Evolutionary conservation across 2,113 vertebrate genomes (phyloP).

Genomic region (Otolemur garnettii): DNA sequence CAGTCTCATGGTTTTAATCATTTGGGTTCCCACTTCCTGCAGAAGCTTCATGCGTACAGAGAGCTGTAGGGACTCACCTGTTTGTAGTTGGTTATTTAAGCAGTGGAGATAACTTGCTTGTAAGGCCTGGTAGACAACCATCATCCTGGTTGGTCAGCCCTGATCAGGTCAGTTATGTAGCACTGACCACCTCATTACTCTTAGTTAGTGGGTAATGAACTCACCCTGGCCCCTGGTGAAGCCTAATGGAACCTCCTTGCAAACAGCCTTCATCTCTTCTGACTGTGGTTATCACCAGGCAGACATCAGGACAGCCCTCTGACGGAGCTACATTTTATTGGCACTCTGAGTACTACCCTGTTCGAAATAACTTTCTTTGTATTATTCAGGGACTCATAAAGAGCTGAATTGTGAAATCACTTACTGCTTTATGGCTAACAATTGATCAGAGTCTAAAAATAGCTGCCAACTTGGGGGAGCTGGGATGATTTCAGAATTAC

Average conservation of each 20-base stretch:
- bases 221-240: neutral
- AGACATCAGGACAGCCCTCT: neutral
- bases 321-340: neutral
- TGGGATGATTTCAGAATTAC: neutral
- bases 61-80: neutral
- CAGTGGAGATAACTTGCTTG: neutral
- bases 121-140: neutral
- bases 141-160: too few relatives aligned
- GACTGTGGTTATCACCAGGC: rapidly evolving
- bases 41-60: neutral
- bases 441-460: slow-evolving; percentile 42
- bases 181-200: too few relatives aligned
- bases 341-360: neutral
- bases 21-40: neutral
- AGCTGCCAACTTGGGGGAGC: neutral
- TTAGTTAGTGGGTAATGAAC: neutral
- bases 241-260: neutral
- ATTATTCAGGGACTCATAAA: neutral
- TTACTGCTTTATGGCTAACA: neutral
- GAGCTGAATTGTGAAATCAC: slow-evolving; percentile 24
- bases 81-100: neutral
- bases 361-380: neutral
- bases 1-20: rapidly evolving
- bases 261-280: rapidly evolving
- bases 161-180: rapidly evolving